Conservation (phyloP, 2,888 invertebrate genomes). For the Hedya salicella region DNA sequence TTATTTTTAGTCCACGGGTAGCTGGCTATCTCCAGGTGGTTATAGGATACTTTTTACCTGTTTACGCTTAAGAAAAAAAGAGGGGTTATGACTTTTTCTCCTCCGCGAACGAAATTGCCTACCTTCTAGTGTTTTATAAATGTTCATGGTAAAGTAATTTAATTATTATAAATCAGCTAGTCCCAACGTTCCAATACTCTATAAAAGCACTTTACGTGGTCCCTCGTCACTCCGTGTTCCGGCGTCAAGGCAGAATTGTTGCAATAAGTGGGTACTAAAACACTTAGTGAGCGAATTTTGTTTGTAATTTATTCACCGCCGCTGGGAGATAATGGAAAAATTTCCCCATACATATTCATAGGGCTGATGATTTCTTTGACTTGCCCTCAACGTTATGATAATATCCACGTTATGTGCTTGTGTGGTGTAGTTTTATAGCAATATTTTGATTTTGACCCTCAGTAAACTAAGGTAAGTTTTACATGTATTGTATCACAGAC, state of each 20-base stretch:
- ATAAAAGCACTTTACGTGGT: conserved; percentile 18
- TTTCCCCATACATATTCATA: conserved; percentile 72
- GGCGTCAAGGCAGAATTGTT: conserved; percentile 13
- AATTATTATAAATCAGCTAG: conserved; percentile 1
- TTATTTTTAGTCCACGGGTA: too few species aligned
- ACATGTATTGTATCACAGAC: too few species aligned
- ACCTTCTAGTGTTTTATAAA: too few species aligned
- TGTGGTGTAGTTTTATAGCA: too few species aligned
- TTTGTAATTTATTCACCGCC: conserved; percentile 64
- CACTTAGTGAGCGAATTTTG: conserved; percentile 58
- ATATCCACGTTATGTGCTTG: conserved; percentile 5
- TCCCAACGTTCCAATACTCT: conserved; percentile 3
- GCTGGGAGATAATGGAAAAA: conserved; percentile 70
- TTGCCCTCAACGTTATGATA: conserved; percentile 43
- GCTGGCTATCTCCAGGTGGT: too few species aligned
- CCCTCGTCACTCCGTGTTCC: neutral
- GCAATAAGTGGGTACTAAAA: conserved; percentile 48
- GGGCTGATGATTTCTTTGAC: conserved; percentile 57
- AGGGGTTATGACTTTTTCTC: too few species aligned
- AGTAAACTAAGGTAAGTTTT: too few species aligned
- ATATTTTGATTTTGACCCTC: too few species aligned
- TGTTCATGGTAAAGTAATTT: too few species aligned
- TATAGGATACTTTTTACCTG: too few species aligned
- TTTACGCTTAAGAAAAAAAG: too few species aligned
- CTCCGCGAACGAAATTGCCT: too few species aligned